Evolutionary conservation across 2,888 invertebrate genomes (phyloP).

Genomic region (Apodemia duryi): DNA sequence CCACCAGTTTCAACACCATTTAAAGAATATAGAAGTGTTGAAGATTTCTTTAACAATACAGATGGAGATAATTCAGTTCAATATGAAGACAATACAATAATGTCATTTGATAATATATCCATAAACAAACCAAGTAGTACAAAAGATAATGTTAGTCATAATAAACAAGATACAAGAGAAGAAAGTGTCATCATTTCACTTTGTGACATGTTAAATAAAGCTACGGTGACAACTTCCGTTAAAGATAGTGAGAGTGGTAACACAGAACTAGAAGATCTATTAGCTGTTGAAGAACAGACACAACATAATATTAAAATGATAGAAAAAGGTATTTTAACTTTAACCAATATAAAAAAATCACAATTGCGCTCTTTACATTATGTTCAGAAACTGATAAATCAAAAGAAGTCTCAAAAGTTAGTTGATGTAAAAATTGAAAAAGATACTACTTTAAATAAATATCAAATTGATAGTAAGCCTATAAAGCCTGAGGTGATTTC

Average conservation of each 20-base stretch:
- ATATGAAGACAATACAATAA: slow-evolving; percentile 43
- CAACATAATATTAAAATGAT: slow-evolving; percentile 49
- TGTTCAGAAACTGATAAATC: slow-evolving; percentile 48
- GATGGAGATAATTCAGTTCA: slow-evolving; percentile 31
- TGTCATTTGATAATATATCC: slow-evolving; percentile 52
- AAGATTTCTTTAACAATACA: slow-evolving; percentile 55
- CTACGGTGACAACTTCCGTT: slow-evolving; percentile 44
- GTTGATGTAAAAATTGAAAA: slow-evolving; percentile 35
- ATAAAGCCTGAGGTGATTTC: slow-evolving; percentile 28
- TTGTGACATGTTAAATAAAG: slow-evolving; percentile 59
- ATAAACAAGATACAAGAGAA: slow-evolving; percentile 41
- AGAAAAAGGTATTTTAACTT: slow-evolving; percentile 44
- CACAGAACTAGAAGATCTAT: slow-evolving; percentile 46
- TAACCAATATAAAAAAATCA: slow-evolving; percentile 48
- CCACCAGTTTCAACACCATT: slow-evolving; percentile 63
- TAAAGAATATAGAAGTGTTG: slow-evolving; percentile 54
- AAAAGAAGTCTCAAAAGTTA: slow-evolving; percentile 37
- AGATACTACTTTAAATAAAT: slow-evolving; percentile 34
- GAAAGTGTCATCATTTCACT: slow-evolving; percentile 61
- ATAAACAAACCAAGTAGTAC: slow-evolving; percentile 32
- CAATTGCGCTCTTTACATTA: slow-evolving; percentile 48
- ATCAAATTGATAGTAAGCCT: slow-evolving; percentile 32
- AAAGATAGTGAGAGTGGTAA: slow-evolving; percentile 27
- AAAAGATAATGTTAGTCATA: not conserved
- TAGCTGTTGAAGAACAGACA: slow-evolving; percentile 49